Percentiles rank a stretch among this genome's conserved stretches.
These are phyloP conservation scores for Lepus timidus DNA, from an alignment of 2,113 vertebrate species.

Conservation along the genomic window DNA sequence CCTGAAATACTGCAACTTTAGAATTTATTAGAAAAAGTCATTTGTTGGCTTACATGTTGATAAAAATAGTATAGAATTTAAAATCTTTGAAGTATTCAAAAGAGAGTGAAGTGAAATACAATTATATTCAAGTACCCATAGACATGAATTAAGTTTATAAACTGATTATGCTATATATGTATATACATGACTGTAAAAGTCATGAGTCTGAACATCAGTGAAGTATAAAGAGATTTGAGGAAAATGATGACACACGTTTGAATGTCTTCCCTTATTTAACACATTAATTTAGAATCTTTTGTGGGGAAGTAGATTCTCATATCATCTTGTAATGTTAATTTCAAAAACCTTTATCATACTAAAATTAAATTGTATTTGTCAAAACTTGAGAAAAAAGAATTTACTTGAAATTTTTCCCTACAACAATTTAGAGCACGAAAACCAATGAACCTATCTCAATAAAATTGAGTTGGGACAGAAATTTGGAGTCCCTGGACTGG, in stretches of 20 bases:
- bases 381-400: background rate
- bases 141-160: background rate
- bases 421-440: constrained; percentile 34
- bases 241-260: background rate
- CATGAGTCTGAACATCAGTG: background rate
- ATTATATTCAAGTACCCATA: background rate
- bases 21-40: background rate
- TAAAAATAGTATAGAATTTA: background rate
- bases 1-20: background rate
- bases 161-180: background rate
- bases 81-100: constrained; percentile 7
- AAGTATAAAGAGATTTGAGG: background rate
- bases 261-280: background rate
- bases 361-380: background rate
- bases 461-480: background rate
- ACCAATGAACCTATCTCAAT: constrained; percentile 35
- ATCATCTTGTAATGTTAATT: background rate
- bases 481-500: constrained; percentile 32
- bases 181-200: background rate
- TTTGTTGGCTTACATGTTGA: background rate
- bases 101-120: background rate
- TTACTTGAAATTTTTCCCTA: background rate
- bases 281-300: background rate
- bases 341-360: background rate
- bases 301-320: background rate